Evolutionary conservation across 1,140 invertebrate genomes (phyloP).

Genomic region (Nixonia krombeini): DNA sequence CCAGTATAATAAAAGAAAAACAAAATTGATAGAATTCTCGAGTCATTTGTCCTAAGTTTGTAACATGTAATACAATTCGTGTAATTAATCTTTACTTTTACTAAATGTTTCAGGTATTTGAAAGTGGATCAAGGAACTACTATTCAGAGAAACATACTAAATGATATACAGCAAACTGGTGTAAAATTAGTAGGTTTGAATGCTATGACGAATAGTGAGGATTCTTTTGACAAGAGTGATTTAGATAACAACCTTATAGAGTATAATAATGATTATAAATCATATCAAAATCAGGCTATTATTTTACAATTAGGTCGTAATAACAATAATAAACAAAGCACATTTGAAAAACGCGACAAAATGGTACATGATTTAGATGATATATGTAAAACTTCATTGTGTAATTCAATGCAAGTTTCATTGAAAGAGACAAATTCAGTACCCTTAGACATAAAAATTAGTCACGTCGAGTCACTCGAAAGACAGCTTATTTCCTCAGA

Average conservation of each 20-base stretch:
- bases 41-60: background rate
- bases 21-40: too few species aligned
- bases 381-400: constrained; percentile 43
- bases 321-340: constrained; percentile 61
- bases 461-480: background rate
- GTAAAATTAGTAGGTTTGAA: constrained; percentile 65
- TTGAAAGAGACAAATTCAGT: background rate
- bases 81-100: background rate
- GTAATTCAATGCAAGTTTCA: background rate
- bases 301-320: constrained; percentile 64
- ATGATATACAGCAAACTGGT: constrained; percentile 58
- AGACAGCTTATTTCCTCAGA: too few species aligned
- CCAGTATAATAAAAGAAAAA: too few species aligned
- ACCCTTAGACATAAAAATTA: background rate
- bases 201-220: constrained; percentile 75
- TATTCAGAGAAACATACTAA: constrained; percentile 60
- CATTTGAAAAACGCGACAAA: constrained; percentile 59
- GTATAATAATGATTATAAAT: constrained; percentile 60
- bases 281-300: constrained; percentile 57
- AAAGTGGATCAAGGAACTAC: constrained; percentile 74
- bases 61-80: background rate
- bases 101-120: constrained; percentile 43
- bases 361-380: constrained; percentile 29
- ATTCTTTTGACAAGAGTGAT: constrained; percentile 76
- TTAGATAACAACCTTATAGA: constrained; percentile 71